These are phyloP conservation scores for Penaeus vannamei DNA, from an alignment of 1,140 invertebrate species.

Conservation along the genomic window DNA sequence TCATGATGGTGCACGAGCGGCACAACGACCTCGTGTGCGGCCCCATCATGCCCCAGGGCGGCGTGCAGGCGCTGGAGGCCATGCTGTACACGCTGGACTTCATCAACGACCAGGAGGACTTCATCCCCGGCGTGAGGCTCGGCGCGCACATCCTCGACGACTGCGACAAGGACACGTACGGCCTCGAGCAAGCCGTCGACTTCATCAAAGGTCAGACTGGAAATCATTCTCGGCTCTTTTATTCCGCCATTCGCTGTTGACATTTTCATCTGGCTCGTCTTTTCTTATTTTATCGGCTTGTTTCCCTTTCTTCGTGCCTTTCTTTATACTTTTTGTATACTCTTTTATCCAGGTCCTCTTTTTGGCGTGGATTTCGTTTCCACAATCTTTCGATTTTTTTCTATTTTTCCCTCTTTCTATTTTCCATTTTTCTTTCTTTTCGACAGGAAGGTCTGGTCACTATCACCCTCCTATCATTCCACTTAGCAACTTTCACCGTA, in stretches of 20 bases:
- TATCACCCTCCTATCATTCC: too few relatives aligned
- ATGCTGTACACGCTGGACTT: constrained; percentile 93
- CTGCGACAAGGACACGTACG: constrained; percentile 96
- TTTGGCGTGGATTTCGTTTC: too few relatives aligned
- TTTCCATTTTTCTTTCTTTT: too few relatives aligned
- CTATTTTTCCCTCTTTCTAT: too few relatives aligned
- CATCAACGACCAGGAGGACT: constrained; percentile 79
- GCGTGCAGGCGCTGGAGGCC: constrained; percentile 87
- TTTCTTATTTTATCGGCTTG: not conserved
- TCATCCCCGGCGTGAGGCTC: constrained; percentile 83
- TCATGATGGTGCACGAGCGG: constrained; percentile 96
- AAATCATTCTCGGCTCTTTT: not conserved
- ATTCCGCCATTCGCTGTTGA: not conserved
- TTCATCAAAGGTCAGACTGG: constrained; percentile 91
- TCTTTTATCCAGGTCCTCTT: too few relatives aligned
- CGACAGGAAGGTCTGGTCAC: too few relatives aligned
- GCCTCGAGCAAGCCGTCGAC: constrained; percentile 94
- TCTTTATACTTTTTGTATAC: too few relatives aligned
- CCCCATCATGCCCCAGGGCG: constrained; percentile 94
- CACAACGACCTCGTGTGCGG: constrained; percentile 85
- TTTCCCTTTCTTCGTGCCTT: too few relatives aligned
- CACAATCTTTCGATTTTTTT: too few relatives aligned
- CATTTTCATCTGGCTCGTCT: not conserved
- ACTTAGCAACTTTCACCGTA: too few relatives aligned
- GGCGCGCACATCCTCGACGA: constrained; percentile 94